Base-by-base conservation (phyloP, 2,113 vertebrate genomes). In the Tursiops truncatus region DNA sequence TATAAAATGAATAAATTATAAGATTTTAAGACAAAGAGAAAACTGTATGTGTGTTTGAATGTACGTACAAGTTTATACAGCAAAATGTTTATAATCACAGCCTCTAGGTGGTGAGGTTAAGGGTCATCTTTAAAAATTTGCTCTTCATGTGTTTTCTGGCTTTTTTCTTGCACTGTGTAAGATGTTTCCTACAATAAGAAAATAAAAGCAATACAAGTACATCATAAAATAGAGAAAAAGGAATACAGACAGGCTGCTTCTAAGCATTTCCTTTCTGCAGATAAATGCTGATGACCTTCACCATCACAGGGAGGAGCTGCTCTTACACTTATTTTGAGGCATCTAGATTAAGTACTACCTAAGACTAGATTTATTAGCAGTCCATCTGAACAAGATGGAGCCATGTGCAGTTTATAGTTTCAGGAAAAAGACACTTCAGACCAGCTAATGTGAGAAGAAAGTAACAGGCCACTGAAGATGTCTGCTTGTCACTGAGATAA, bases 401-500 rank as follows among this genome's bases (percentile, higher is more conserved):
- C 63, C 89, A 41, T 28, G 20, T n/a, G 60, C 36, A 94, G 80
- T 38, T 60, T 47, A 21, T 28, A 68, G 70, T 60, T 70, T 4
- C 67, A 91, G 50, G 47, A 36, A 95, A 77, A 81, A 71, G 31
- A 33, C 65, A 71, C 80, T 87, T 92, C 31, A 95, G 94, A 68
- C 33, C 83, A 56, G n/a, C 58, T 96, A 96, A 97, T 77, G 38
- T 81, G 74, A 96, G 41, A 63, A 91, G 63, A 68, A 89, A 71
- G 92, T 91, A 93, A 81, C 41, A 88, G 76, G 41, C 41, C 70
- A 62, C 38, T 73, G 80, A 89, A 84, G 92, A 81, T 71, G 92
- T 96, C 87, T 97, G 79, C 94, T 95, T 96, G 94, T 92, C 95
- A 73, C 67, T 50, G 92, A 95, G 79, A 38, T 91, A 76, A 90